phyloP scores from a whole-genome alignment of 2,888 invertebrate genomes.

The Eupeodes luniger region DNA sequence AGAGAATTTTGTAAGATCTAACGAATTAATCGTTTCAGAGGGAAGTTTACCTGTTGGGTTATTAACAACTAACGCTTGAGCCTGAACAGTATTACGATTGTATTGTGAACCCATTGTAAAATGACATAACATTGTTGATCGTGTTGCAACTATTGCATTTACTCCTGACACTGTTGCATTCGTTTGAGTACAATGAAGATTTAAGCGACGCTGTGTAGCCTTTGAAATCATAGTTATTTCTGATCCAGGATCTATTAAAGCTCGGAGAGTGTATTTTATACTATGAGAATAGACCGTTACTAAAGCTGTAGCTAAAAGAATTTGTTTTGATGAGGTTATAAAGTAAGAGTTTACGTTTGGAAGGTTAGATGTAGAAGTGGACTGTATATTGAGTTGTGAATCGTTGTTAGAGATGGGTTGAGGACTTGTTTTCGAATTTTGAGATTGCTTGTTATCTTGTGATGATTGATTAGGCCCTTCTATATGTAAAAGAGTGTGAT shows the following conservation, averaged over 20 bases:
- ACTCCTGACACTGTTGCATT: conserved; percentile 24
- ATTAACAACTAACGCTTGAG: conserved; percentile 26
- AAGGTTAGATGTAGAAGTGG: not conserved
- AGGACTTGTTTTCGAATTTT: not conserved
- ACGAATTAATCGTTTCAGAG: not conserved
- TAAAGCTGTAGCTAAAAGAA: not conserved
- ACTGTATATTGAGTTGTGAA: conserved; percentile 10
- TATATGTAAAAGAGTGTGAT: conserved; percentile 20
- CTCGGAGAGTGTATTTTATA: not conserved
- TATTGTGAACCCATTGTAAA: not conserved
- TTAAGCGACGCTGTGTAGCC: conserved; percentile 1
- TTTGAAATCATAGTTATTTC: conserved; percentile 30
- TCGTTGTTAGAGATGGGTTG: not conserved
- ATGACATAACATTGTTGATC: conserved; percentile 1
- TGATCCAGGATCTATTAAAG: conserved; percentile 29
- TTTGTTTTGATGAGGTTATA: not conserved
- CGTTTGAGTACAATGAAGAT: not conserved
- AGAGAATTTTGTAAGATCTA: not conserved
- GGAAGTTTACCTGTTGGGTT: conserved; percentile 38
- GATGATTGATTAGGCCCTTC: not conserved
- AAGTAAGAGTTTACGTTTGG: not conserved
- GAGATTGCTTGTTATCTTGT: not conserved
- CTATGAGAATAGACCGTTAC: not conserved
- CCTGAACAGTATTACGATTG: not conserved
- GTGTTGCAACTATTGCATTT: conserved; percentile 1